phyloP scores from a whole-genome alignment of 2,888 invertebrate species.

The Hyles lineata region DNA sequence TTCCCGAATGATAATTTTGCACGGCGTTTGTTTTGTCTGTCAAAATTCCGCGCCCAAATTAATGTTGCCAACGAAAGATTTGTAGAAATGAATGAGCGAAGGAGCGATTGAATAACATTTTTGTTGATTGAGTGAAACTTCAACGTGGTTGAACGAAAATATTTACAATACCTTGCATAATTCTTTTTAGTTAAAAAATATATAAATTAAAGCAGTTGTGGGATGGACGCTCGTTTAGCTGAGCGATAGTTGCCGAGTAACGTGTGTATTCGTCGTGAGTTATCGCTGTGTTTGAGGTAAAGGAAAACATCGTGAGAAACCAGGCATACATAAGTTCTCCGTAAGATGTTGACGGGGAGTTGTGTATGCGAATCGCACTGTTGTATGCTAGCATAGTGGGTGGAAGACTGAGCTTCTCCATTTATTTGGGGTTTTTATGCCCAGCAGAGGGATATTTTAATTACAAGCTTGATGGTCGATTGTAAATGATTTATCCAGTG shows the following conservation, averaged over 20 bases:
- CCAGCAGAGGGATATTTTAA: no score
- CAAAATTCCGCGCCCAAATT: slow-evolving; percentile 43
- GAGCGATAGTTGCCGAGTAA: not conserved
- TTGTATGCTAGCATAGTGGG: no score
- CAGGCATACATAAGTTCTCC: no score
- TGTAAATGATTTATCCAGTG: not conserved
- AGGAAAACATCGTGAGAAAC: no score
- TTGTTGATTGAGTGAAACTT: slow-evolving; percentile 35
- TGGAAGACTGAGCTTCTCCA: no score
- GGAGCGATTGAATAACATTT: slow-evolving; percentile 45
- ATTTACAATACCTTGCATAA: slow-evolving; percentile 13
- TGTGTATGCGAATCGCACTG: no score
- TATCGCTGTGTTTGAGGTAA: no score
- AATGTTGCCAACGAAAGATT: slow-evolving; percentile 40
- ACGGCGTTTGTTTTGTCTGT: slow-evolving; percentile 45
- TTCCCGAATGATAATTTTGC: slow-evolving; percentile 37
- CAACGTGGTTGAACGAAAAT: slow-evolving; percentile 29
- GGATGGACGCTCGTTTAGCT: not conserved
- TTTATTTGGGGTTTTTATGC: no score
- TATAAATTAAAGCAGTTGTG: slow-evolving; percentile 1
- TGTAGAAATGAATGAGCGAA: slow-evolving; percentile 43
- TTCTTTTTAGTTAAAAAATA: slow-evolving; percentile 22
- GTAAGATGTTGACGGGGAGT: no score
- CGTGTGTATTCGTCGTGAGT: no score
- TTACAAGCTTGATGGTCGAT: no score